Conservation (phyloP, 35 echinoderm and acorn worm species). For the Anneissia japonica region DNA sequence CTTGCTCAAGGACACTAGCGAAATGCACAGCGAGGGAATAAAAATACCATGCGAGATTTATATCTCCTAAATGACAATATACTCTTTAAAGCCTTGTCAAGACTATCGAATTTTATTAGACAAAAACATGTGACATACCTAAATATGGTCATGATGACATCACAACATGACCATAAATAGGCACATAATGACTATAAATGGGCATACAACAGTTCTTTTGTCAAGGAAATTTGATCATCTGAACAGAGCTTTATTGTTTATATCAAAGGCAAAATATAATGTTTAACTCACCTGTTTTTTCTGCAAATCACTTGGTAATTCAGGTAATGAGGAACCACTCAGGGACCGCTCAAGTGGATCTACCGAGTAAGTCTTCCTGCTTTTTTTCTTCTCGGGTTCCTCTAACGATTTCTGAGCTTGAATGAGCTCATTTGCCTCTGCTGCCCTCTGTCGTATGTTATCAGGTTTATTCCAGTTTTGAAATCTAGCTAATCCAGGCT, state of each 20-base stretch:
- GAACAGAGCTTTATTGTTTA: not conserved
- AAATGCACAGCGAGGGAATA: too few species aligned
- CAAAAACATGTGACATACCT: too few species aligned
- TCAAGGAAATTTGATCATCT: not conserved
- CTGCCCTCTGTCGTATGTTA: constrained; percentile 78
- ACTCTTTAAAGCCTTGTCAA: too few species aligned
- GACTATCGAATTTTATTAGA: too few species aligned
- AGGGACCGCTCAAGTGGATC: constrained; percentile 81
- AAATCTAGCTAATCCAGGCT: constrained; percentile 88
- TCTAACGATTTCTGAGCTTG: constrained; percentile 34
- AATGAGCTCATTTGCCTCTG: constrained; percentile 50
- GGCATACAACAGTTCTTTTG: not conserved
- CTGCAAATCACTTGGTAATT: constrained; percentile 74
- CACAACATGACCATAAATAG: too few species aligned
- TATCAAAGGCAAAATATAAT: too few species aligned
- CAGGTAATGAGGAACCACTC: constrained; percentile 63
- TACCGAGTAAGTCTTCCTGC: constrained; percentile 55
- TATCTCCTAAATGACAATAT: too few species aligned
- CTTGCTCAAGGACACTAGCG: too few species aligned
- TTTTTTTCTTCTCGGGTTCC: constrained; percentile 80
- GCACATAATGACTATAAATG: too few species aligned
- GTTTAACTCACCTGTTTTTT: constrained; percentile 66
- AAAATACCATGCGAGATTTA: too few species aligned
- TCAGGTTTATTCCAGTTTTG: constrained; percentile 86
- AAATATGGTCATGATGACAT: too few species aligned